Percentiles rank a stretch among this genome's conserved stretches.
These are phyloP conservation scores for Sebastes dallii DNA, from an alignment of 2,797 vertebrate species.

Conservation along the genomic window DNA sequence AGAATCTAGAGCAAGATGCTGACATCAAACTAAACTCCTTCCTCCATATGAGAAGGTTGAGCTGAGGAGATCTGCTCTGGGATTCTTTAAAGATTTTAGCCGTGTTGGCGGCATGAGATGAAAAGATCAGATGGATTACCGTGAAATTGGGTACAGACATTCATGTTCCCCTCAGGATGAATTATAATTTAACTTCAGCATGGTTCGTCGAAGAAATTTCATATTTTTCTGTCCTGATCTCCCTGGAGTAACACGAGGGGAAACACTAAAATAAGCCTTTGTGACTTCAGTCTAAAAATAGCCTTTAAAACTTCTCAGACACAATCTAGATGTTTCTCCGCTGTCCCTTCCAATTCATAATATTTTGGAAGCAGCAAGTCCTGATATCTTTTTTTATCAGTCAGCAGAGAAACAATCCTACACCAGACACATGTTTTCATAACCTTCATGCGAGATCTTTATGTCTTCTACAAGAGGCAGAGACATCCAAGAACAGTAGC, in stretches of 20 bases:
- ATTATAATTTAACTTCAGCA: neutral
- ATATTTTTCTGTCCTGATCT: neutral
- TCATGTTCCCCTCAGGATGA: neutral
- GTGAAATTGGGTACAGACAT: neutral
- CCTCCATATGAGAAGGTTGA: neutral
- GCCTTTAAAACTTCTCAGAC: neutral
- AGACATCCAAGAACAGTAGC: neutral
- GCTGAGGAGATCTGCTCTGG: neutral
- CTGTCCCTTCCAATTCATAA: neutral
- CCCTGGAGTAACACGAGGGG: neutral
- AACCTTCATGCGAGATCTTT: conserved; percentile 23
- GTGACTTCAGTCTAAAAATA: neutral
- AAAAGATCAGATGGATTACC: neutral
- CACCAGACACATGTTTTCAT: conserved; percentile 42
- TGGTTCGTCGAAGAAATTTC: neutral
- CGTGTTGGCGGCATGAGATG: neutral
- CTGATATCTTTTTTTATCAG: neutral
- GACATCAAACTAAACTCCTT: neutral
- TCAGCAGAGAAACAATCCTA: neutral
- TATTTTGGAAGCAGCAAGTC: conserved; percentile 23
- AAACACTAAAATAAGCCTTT: neutral
- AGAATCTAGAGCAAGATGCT: neutral
- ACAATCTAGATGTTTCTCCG: neutral
- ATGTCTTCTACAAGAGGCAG: neutral
- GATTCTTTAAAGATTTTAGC: neutral